A percentile compares a stretch with the other conserved stretches of the same genome.
Conservation (phyloP, 2,888 invertebrate species). For the Dicycla oo region DNA sequence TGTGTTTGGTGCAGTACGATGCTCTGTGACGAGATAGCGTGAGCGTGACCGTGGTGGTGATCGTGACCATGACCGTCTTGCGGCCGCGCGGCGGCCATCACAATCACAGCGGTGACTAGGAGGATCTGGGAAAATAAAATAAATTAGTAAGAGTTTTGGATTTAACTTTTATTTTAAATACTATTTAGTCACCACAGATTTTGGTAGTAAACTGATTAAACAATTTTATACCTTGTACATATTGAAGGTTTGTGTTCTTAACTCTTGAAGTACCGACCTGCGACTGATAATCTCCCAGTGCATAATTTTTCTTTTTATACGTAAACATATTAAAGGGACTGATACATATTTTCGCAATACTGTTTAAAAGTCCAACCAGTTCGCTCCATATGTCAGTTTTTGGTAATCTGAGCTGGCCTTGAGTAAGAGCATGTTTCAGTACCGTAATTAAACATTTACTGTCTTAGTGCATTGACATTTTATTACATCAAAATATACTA, state of each 20-base stretch:
- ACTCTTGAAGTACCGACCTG: conserved; percentile 23
- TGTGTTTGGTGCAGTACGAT: conserved; percentile 70
- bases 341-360: conserved; percentile 11
- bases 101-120: conserved; percentile 44
- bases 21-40: conserved; percentile 75
- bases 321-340: conserved; percentile 21
- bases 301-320: conserved; percentile 53
- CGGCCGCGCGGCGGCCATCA: conserved; percentile 47
- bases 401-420: conserved; percentile 33
- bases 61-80: conserved; percentile 43
- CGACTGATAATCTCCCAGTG: conserved; percentile 44
- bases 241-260: conserved; percentile 32
- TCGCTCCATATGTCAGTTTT: conserved; percentile 26
- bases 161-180: no score
- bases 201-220: neutral
- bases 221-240: conserved; percentile 51
- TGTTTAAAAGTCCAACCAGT: conserved; percentile 30
- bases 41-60: conserved; percentile 68
- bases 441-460: conserved; percentile 23
- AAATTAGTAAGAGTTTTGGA: no score
- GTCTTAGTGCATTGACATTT: conserved; percentile 31
- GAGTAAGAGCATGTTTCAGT: conserved; percentile 9
- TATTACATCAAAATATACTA: neutral
- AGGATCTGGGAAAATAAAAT: conserved; percentile 18
- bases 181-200: neutral